Percentiles rank a stretch among this genome's conserved stretches.
Conservation (phyloP, 2,113 vertebrate species). For the Monopterus albus region DNA sequence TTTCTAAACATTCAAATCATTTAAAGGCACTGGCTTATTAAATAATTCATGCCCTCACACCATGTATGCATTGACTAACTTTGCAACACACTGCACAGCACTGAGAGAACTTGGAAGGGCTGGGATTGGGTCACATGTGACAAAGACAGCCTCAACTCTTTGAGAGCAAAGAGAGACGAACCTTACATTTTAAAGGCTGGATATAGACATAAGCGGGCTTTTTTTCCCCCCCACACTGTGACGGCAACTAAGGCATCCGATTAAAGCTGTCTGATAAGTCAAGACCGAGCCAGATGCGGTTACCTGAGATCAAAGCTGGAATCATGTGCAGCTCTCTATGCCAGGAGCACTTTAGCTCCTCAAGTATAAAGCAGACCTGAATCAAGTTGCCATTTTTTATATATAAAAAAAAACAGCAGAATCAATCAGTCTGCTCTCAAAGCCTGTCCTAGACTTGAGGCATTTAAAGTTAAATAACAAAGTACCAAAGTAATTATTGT, state of each 20-base stretch:
- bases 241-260: slow-evolving; percentile 32
- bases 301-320: slow-evolving; percentile 66
- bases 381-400: slow-evolving; percentile 29
- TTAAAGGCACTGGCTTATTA: slow-evolving; percentile 46
- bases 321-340: slow-evolving; percentile 47
- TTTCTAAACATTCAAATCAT: slow-evolving; percentile 50
- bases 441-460: slow-evolving; percentile 1
- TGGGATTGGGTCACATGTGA: slow-evolving; percentile 26
- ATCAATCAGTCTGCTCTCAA: background rate
- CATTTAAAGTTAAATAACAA: slow-evolving; percentile 17
- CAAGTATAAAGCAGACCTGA: slow-evolving; percentile 42
- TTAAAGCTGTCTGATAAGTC: slow-evolving; percentile 62
- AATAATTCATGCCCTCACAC: slow-evolving; percentile 56
- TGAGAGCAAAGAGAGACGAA: slow-evolving; percentile 19
- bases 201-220: slow-evolving; percentile 26
- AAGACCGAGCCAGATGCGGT: slow-evolving; percentile 41
- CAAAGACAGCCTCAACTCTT: slow-evolving; percentile 1
- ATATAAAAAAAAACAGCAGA: slow-evolving; percentile 12
- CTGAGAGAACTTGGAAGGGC: background rate
- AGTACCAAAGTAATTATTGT: too few relatives aligned
- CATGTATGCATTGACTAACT: slow-evolving; percentile 55
- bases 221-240: slow-evolving; percentile 42
- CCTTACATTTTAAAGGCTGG: slow-evolving; percentile 26
- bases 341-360: slow-evolving; percentile 54
- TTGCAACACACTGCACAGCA: slow-evolving; percentile 25